A percentile compares a stretch with the other conserved stretches of the same genome.
Evolutionary conservation across 2,113 vertebrate species (phyloP).

Genomic region (Scortum barcoo): DNA sequence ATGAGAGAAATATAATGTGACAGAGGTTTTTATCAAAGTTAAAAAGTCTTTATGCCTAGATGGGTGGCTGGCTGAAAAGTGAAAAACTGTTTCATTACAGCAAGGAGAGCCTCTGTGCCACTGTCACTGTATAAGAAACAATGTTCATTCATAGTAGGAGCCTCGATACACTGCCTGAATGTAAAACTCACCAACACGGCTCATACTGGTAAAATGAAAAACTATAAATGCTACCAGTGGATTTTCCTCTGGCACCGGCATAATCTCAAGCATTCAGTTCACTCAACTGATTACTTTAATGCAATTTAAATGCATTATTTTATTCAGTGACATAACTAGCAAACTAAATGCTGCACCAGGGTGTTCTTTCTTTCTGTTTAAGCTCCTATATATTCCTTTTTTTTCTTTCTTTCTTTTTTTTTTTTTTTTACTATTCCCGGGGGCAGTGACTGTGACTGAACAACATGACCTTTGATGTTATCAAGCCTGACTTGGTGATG

Average conservation of each 20-base stretch:
- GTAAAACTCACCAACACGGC: constrained; percentile 11
- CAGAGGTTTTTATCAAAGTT: constrained; percentile 10
- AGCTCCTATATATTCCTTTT: not conserved
- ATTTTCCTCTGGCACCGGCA: not conserved
- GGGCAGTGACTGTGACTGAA: constrained; percentile 50
- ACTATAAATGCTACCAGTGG: not conserved
- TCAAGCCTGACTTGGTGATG: constrained; percentile 26
- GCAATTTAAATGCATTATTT: no score
- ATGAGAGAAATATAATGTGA: constrained; percentile 30
- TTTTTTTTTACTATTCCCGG: not conserved
- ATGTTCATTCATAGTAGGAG: constrained; percentile 21
- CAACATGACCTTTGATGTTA: constrained; percentile 61
- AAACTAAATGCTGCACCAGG: not conserved
- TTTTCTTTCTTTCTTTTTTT: no score
- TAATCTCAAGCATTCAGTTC: not conserved
- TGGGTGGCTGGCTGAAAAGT: constrained; percentile 4
- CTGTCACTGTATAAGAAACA: constrained; percentile 11
- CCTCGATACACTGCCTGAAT: not conserved
- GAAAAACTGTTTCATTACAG: constrained; percentile 10
- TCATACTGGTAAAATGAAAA: constrained; percentile 26
- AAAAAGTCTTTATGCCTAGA: constrained; percentile 31
- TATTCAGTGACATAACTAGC: not conserved
- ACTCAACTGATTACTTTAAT: not conserved
- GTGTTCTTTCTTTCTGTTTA: not conserved
- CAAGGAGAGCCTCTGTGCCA: not conserved